Evolutionary conservation across 2,888 invertebrate species (phyloP).

Genomic region (Clivina fossor): DNA sequence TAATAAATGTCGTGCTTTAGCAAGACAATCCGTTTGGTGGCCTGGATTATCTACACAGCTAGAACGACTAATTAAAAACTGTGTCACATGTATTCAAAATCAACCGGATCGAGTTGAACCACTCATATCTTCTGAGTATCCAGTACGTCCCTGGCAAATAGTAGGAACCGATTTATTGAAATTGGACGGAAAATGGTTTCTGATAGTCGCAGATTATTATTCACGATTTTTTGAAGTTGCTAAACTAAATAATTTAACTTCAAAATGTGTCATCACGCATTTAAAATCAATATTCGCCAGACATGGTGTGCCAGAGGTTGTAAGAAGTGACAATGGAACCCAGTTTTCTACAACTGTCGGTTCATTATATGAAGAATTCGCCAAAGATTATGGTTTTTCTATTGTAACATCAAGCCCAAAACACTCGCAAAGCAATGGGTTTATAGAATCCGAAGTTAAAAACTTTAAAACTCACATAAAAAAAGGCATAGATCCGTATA

Average conservation of each 20-base stretch:
- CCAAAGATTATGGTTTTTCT: slow-evolving; percentile 37
- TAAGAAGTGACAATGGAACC: slow-evolving; percentile 38
- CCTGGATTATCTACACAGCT: slow-evolving; percentile 35
- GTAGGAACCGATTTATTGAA: slow-evolving; percentile 38
- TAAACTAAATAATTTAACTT: slow-evolving; percentile 12
- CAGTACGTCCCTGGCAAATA: slow-evolving; percentile 38
- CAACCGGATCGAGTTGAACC: slow-evolving; percentile 34
- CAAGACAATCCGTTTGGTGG: slow-evolving; percentile 39
- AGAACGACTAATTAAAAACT: slow-evolving; percentile 27
- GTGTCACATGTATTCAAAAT: slow-evolving; percentile 33
- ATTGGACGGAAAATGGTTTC: slow-evolving; percentile 29
- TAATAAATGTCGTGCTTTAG: slow-evolving; percentile 36
- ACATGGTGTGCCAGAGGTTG: slow-evolving; percentile 39
- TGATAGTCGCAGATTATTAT: slow-evolving; percentile 38
- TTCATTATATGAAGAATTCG: slow-evolving; percentile 36
- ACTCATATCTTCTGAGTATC: slow-evolving; percentile 35
- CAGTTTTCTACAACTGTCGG: slow-evolving; percentile 36
- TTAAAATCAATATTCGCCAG: slow-evolving; percentile 38
- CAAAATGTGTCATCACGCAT: slow-evolving; percentile 19
- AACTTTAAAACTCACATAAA: slow-evolving; percentile 39
- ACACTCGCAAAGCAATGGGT: slow-evolving; percentile 40
- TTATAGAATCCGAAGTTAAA: slow-evolving; percentile 39
- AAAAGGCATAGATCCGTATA: slow-evolving; percentile 40
- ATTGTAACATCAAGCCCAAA: slow-evolving; percentile 37
- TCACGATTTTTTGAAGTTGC: slow-evolving; percentile 38